Conservation (phyloP, 2,888 invertebrate species). For the Plebejus anna region DNA sequence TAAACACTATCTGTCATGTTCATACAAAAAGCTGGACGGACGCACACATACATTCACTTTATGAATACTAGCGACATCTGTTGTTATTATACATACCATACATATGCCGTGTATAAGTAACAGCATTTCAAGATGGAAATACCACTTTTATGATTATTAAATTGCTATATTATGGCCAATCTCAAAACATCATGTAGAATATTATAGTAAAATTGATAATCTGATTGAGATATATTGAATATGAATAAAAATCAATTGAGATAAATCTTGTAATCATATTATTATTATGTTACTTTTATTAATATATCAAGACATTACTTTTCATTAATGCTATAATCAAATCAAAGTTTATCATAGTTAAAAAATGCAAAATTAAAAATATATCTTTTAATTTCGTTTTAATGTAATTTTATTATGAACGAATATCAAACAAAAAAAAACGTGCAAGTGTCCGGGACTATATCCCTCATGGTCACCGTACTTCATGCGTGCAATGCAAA, state of each 20-base stretch:
- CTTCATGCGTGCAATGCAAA: slow-evolving; percentile 25
- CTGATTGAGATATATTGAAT: not conserved
- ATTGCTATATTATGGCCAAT: slow-evolving; percentile 3
- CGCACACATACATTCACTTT: not conserved
- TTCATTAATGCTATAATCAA: no score
- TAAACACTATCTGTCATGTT: not conserved
- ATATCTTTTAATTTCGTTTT: no score
- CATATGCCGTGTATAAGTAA: not conserved
- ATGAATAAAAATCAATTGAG: not conserved
- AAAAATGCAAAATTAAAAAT: no score
- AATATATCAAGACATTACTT: not conserved
- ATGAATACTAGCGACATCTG: not conserved
- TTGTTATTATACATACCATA: not conserved
- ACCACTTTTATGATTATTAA: not conserved
- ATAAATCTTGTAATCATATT: no score
- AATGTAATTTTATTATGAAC: not conserved
- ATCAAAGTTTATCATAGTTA: no score
- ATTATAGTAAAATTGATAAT: not conserved
- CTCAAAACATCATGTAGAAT: not conserved
- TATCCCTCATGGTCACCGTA: not conserved
- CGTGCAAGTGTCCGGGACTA: not conserved
- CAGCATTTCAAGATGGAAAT: slow-evolving; percentile 8
- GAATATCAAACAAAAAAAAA: not conserved
- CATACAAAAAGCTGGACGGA: not conserved
- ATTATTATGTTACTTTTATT: not conserved